Conservation (phyloP, 2,888 invertebrate species). For the Beris chalybata region DNA sequence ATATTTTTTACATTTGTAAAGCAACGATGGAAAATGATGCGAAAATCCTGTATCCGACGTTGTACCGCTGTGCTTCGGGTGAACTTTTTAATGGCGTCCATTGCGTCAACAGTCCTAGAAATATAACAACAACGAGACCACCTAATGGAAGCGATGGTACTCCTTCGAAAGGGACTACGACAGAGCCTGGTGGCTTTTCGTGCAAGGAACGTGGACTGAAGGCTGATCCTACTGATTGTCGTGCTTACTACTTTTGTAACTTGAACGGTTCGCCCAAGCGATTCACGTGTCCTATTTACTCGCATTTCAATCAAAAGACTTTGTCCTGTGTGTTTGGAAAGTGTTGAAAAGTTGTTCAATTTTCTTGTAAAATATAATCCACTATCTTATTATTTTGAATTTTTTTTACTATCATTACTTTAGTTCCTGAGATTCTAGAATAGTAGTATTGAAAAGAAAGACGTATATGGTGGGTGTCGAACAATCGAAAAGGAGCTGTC, state of each 20-base stretch:
- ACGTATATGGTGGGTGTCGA: too few species aligned
- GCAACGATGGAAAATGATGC: constrained; percentile 50
- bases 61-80: constrained; percentile 53
- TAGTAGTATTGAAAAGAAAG: too few species aligned
- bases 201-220: constrained; percentile 39
- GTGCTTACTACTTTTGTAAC: constrained; percentile 51
- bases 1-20: constrained; percentile 55
- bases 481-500: too few species aligned
- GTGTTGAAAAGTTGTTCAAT: constrained; percentile 41
- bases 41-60: constrained; percentile 50
- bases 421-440: too few species aligned
- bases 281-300: constrained; percentile 49
- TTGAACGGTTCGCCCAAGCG: constrained; percentile 45
- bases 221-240: constrained; percentile 47
- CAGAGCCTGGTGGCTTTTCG: not conserved
- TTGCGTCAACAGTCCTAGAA: constrained; percentile 38
- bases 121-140: constrained; percentile 32
- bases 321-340: constrained; percentile 48
- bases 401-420: too few species aligned
- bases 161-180: not conserved
- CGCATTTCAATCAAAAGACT: constrained; percentile 45
- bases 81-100: constrained; percentile 50
- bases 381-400: not conserved
- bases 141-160: not conserved
- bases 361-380: not conserved